These are phyloP conservation scores for Heteropelma amictum DNA, from an alignment of 2,888 invertebrate species.

Conservation along the genomic window DNA sequence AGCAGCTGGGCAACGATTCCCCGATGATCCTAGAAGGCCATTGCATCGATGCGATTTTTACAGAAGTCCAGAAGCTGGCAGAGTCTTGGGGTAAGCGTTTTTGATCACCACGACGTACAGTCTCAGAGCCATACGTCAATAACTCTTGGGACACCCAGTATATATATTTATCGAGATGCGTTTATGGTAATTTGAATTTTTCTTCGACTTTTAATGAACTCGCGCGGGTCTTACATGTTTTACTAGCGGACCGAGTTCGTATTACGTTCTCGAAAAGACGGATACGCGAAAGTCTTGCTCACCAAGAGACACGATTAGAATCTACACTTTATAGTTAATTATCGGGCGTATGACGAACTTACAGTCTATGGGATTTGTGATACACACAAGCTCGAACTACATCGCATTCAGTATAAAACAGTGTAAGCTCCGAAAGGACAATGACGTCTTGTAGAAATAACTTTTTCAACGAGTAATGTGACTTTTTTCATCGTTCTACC, in stretches of 20 bases:
- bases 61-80: conserved; percentile 91
- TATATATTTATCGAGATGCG: too few species aligned
- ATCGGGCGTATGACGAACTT: conserved; percentile 45
- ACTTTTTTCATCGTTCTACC: conserved; percentile 14
- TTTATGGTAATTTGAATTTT: too few species aligned
- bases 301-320: conserved; percentile 43
- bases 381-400: conserved; percentile 20
- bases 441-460: conserved; percentile 34
- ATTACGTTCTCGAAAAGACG: conserved; percentile 17
- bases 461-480: conserved; percentile 25
- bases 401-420: not conserved
- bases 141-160: too few species aligned
- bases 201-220: too few species aligned
- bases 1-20: conserved; percentile 89
- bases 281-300: conserved; percentile 31
- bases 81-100: conserved; percentile 90
- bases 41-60: conserved; percentile 96
- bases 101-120: too few species aligned
- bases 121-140: too few species aligned
- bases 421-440: conserved; percentile 28
- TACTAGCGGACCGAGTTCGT: too few species aligned
- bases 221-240: too few species aligned
- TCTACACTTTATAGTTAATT: conserved; percentile 56
- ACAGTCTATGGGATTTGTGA: conserved; percentile 28
- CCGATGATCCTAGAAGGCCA: conserved; percentile 84